phyloP scores from a whole-genome alignment of 2,888 invertebrate genomes.

The Phortica okadai region DNA sequence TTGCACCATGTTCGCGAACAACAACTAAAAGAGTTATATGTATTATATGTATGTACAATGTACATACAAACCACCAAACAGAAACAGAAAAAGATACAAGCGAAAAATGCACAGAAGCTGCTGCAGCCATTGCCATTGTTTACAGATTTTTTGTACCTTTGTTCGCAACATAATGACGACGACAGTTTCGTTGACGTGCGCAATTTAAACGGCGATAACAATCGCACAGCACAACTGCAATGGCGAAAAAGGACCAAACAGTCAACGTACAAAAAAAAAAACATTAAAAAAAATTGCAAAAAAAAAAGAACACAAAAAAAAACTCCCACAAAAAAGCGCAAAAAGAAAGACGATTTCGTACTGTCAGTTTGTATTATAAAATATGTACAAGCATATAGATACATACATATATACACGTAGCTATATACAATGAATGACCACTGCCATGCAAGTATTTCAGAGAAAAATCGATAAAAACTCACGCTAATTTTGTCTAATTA shows the following conservation, averaged over 20 bases:
- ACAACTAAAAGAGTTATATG: constrained; percentile 3
- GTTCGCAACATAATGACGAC: constrained; percentile 48
- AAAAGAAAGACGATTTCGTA: no score
- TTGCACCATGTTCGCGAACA: constrained; percentile 9
- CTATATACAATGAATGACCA: not conserved
- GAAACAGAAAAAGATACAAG: constrained; percentile 6
- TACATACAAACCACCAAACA: not conserved
- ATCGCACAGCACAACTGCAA: constrained; percentile 45
- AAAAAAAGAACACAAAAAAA: no score
- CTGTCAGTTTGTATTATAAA: no score
- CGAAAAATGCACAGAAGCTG: constrained; percentile 25
- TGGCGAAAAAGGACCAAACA: constrained; percentile 41
- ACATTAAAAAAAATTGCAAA: not conserved
- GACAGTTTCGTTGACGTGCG: constrained; percentile 64
- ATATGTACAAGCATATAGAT: no score
- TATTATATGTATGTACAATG: no score
- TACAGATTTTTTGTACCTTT: constrained; percentile 26
- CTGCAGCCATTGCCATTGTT: constrained; percentile 20
- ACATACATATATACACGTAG: not conserved
- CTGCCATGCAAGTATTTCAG: not conserved
- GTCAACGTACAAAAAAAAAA: constrained; percentile 51
- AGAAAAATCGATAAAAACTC: not conserved
- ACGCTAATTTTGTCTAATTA: no score
- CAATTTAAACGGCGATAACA: constrained; percentile 64
- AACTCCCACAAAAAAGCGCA: no score